These are phyloP conservation scores for Nebria salina DNA, from an alignment of 2,888 invertebrate species.

Conservation along the genomic window DNA sequence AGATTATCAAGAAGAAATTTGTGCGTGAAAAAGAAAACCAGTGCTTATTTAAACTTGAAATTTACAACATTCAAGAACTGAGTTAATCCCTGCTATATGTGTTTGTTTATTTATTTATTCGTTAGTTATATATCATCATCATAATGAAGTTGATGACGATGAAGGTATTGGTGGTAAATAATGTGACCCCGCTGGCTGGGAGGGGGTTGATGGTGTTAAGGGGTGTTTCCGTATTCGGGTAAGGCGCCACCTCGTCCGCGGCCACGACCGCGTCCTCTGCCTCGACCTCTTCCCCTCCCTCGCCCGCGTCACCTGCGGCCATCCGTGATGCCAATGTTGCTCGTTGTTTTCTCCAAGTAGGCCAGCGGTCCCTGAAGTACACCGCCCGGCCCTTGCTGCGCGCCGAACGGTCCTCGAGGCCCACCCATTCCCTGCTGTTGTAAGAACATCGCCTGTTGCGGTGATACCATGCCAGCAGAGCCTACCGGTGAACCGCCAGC, in stretches of 20 bases:
- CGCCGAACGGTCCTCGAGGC: constrained; percentile 65
- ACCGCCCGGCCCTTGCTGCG: constrained; percentile 64
- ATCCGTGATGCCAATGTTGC: constrained; percentile 89
- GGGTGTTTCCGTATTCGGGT: constrained; percentile 33
- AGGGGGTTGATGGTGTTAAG: constrained; percentile 37
- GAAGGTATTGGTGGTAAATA: background rate
- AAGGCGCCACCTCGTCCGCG: constrained; percentile 40
- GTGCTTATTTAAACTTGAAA: background rate
- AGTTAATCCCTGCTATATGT: background rate
- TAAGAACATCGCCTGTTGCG: constrained; percentile 68
- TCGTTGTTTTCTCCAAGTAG: constrained; percentile 88
- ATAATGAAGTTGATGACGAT: background rate
- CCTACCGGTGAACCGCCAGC: constrained; percentile 55
- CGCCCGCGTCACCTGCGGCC: constrained; percentile 88
- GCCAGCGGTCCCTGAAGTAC: constrained; percentile 85
- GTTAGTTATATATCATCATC: background rate
- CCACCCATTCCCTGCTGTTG: constrained; percentile 63
- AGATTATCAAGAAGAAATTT: background rate
- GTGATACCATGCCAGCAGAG: constrained; percentile 60
- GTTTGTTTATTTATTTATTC: background rate
- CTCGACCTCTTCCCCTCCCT: constrained; percentile 84
- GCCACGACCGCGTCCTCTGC: constrained; percentile 78
- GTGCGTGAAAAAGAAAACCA: background rate
- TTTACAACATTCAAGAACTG: background rate
- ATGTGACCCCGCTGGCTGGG: constrained; percentile 6